Evolutionary conservation across 2,113 vertebrate genomes (phyloP).

Genomic region (Erythrolamprus reginae): DNA sequence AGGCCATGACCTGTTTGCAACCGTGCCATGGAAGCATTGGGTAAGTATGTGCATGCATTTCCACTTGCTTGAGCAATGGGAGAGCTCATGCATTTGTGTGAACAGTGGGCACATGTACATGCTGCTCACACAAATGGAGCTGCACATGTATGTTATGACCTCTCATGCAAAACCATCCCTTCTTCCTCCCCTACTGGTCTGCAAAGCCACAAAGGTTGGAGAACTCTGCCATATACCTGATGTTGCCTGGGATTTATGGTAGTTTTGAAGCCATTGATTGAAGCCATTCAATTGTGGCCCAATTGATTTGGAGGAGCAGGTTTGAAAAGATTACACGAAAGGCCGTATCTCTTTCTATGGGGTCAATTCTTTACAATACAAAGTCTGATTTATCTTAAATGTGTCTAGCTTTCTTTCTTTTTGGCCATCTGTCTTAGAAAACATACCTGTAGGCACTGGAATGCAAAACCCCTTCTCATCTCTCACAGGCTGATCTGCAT

Average conservation of each 20-base stretch:
- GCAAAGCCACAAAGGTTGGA: not conserved
- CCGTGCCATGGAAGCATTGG: not conserved
- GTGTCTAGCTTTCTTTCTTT: not conserved
- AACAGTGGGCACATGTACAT: not conserved
- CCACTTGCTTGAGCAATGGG: not conserved
- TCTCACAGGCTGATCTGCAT: slow-evolving; percentile 72
- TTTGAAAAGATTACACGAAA: not conserved
- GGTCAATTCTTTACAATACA: not conserved
- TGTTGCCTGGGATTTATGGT: not conserved
- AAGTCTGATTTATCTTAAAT: not conserved
- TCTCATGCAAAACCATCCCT: not conserved
- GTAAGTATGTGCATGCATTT: rapidly evolving
- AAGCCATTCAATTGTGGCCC: not conserved
- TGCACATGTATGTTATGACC: not conserved
- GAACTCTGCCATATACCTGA: not conserved
- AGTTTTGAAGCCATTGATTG: not conserved
- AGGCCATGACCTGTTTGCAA: not conserved
- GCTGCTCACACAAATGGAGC: not conserved
- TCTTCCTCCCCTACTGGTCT: not conserved
- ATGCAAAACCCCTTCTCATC: slow-evolving; percentile 76
- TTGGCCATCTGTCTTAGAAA: not conserved
- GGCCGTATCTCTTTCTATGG: not conserved
- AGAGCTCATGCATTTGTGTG: not conserved
- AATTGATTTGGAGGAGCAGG: not conserved
- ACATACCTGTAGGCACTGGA: slow-evolving; percentile 68